Conservation (phyloP, 2,888 invertebrate genomes). For the Thelaira solivaga region DNA sequence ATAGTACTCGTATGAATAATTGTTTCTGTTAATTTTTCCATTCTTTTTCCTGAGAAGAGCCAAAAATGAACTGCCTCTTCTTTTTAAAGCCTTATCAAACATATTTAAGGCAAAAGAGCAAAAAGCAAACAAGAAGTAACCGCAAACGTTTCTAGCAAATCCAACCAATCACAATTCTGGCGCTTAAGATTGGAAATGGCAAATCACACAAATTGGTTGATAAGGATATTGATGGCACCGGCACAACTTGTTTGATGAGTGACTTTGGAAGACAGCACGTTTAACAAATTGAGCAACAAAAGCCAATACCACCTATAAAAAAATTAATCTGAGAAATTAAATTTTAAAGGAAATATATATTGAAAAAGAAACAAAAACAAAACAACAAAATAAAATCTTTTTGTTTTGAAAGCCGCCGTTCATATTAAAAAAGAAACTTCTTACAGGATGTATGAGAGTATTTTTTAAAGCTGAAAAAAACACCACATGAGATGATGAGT, state of each 20-base stretch:
- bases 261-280: conserved; percentile 27
- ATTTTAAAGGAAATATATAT: conserved; percentile 48
- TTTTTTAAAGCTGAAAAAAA: conserved; percentile 14
- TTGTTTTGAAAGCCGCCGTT: conserved; percentile 21
- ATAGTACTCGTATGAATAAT: no score
- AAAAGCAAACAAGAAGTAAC: no score
- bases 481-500: conserved; percentile 50
- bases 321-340: conserved; percentile 18
- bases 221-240: conserved; percentile 59
- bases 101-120: neutral
- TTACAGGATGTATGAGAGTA: conserved; percentile 54
- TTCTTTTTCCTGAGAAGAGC: neutral
- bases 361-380: no score
- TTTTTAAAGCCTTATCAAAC: conserved; percentile 10
- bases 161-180: conserved; percentile 60
- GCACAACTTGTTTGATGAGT: conserved; percentile 58
- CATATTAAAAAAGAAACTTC: conserved; percentile 18
- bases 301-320: conserved; percentile 37
- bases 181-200: conserved; percentile 31
- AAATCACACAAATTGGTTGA: conserved; percentile 40
- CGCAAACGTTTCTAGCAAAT: conserved; percentile 28
- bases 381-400: neutral
- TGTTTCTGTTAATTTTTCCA: neutral
- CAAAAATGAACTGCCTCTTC: no score
- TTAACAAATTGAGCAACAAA: conserved; percentile 42